Conservation (phyloP, 2,113 vertebrate genomes). For the Rhipidura dahli region DNA sequence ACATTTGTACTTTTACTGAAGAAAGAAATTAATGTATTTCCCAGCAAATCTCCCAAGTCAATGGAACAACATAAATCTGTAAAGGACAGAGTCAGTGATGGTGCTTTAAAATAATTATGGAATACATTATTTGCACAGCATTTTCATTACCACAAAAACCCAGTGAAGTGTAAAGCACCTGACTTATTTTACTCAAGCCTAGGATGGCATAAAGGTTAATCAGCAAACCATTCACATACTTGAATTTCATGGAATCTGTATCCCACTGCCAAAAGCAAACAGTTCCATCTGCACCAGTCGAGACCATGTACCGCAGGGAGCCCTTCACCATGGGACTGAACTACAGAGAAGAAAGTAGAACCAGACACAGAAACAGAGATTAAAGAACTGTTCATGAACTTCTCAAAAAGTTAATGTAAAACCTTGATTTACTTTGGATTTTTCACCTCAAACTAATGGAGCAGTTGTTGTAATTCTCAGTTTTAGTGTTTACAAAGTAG, state of each 20-base stretch:
- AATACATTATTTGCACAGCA: background rate
- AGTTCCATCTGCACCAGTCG: constrained; percentile 95
- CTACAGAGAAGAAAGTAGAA: constrained; percentile 60
- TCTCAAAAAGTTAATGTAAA: background rate
- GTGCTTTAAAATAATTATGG: background rate
- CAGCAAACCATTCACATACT: constrained; percentile 70
- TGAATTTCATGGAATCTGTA: constrained; percentile 86
- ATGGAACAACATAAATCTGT: background rate
- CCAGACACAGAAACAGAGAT: background rate
- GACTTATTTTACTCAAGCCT: background rate
- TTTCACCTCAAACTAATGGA: background rate
- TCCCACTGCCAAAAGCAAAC: constrained; percentile 99
- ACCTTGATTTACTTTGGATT: background rate
- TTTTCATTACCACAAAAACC: background rate
- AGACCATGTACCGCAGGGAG: constrained; percentile 91
- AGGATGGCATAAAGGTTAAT: background rate
- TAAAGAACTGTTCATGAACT: background rate
- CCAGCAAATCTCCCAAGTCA: background rate
- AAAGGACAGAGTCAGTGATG: background rate
- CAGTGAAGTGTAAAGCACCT: background rate
- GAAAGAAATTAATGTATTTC: background rate
- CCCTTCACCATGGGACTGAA: constrained; percentile 96
- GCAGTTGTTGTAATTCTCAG: background rate
- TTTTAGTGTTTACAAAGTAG: background rate
- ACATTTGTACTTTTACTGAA: background rate